Evolutionary conservation across 2,888 invertebrate genomes (phyloP).

Genomic region (Dicyrtomina minuta): DNA sequence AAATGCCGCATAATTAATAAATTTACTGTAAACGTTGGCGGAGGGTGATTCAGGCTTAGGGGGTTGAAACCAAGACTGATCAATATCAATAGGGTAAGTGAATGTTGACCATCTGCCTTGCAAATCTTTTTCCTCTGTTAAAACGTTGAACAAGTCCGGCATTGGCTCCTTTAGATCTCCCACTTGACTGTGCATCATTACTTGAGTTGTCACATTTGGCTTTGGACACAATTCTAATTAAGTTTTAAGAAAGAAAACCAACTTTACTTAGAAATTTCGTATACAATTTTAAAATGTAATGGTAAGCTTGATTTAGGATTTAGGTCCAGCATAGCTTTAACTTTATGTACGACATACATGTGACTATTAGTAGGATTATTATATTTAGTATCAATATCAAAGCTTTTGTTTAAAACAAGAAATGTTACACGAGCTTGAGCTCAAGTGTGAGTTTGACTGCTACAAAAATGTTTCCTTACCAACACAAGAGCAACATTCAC

Average conservation of each 20-base stretch:
- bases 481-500: slow-evolving; percentile 95
- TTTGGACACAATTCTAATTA: slow-evolving; percentile 86
- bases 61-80: slow-evolving; percentile 52
- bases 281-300: too few species aligned
- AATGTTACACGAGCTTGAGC: too few species aligned
- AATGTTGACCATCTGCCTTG: slow-evolving; percentile 80
- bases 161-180: slow-evolving; percentile 79
- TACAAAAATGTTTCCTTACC: slow-evolving; percentile 80
- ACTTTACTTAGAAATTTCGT: slow-evolving; percentile 27
- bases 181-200: slow-evolving; percentile 78
- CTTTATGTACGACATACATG: too few species aligned
- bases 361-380: too few species aligned
- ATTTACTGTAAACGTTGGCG: slow-evolving; percentile 45
- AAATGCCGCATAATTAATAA: too few species aligned
- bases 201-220: slow-evolving; percentile 73
- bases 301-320: too few species aligned
- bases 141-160: slow-evolving; percentile 77
- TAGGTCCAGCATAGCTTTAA: too few species aligned
- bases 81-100: slow-evolving; percentile 64
- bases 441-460: too few species aligned
- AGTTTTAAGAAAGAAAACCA: slow-evolving; percentile 39
- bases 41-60: slow-evolving; percentile 45
- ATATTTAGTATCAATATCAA: too few species aligned
- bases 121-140: slow-evolving; percentile 76
- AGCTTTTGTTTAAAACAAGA: too few species aligned